Evolutionary conservation across 2,113 vertebrate species (phyloP).

Genomic region (Saguinus midas): DNA sequence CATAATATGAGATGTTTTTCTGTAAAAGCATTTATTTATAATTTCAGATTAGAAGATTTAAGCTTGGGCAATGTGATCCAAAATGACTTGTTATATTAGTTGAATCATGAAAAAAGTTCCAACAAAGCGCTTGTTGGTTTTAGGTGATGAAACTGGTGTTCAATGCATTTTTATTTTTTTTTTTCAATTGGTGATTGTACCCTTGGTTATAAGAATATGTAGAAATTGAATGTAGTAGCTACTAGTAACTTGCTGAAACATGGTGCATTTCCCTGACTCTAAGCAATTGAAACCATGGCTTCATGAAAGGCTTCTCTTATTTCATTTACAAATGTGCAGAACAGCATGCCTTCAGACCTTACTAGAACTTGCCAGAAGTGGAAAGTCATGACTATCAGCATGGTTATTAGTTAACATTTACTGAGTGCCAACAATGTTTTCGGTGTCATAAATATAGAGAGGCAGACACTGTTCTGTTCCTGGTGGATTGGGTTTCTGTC

Average conservation of each 20-base stretch:
- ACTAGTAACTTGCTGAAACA: not conserved
- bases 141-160: not conserved
- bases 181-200: not conserved
- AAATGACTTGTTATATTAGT: not conserved
- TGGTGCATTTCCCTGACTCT: not conserved
- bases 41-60: constrained; percentile 3
- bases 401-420: constrained; percentile 42
- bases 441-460: constrained; percentile 39
- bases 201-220: not conserved
- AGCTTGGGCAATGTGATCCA: not conserved
- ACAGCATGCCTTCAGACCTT: not conserved
- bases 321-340: constrained; percentile 33
- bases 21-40: not conserved
- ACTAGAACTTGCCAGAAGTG: constrained; percentile 9
- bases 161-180: not conserved
- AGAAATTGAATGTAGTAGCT: not conserved
- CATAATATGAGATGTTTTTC: not conserved
- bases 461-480: constrained; percentile 9
- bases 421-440: constrained; percentile 19
- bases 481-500: not conserved
- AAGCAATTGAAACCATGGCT: constrained; percentile 13
- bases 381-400: constrained; percentile 43
- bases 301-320: constrained; percentile 19
- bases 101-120: not conserved
- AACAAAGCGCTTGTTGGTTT: not conserved